phyloP scores from a whole-genome alignment of 2,797 vertebrate species.

The Centropyge bicolor region DNA sequence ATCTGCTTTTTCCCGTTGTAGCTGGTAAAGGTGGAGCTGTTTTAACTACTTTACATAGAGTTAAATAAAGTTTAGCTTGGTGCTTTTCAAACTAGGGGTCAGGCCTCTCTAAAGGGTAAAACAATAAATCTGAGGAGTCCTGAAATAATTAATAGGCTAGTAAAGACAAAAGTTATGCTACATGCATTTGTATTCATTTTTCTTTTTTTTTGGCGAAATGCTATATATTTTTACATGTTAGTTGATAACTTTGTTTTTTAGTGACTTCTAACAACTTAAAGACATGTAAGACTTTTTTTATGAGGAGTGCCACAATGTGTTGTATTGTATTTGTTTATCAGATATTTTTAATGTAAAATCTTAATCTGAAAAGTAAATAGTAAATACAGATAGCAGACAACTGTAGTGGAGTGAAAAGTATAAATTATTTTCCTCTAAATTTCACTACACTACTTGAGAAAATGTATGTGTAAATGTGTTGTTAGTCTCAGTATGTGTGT shows the following conservation, averaged over 20 bases:
- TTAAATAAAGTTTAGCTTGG: neutral
- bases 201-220: neutral
- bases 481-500: too few relatives aligned
- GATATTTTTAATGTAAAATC: neutral
- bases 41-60: neutral
- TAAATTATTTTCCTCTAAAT: too few relatives aligned
- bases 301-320: neutral
- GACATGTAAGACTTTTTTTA: too few relatives aligned
- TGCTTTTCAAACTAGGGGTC: neutral
- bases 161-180: neutral
- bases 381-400: neutral
- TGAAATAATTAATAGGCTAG: neutral
- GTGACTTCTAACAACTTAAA: too few relatives aligned
- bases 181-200: neutral
- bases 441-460: neutral
- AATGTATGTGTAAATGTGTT: neutral
- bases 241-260: too few relatives aligned
- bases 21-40: neutral
- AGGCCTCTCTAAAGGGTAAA: neutral
- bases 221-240: neutral
- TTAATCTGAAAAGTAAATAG: neutral
- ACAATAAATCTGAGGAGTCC: neutral
- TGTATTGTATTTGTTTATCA: neutral
- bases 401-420: neutral
- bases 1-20: neutral